Evolutionary conservation across 2,113 vertebrate genomes (phyloP).

Genomic region (Pelvicachromis taeniatus): DNA sequence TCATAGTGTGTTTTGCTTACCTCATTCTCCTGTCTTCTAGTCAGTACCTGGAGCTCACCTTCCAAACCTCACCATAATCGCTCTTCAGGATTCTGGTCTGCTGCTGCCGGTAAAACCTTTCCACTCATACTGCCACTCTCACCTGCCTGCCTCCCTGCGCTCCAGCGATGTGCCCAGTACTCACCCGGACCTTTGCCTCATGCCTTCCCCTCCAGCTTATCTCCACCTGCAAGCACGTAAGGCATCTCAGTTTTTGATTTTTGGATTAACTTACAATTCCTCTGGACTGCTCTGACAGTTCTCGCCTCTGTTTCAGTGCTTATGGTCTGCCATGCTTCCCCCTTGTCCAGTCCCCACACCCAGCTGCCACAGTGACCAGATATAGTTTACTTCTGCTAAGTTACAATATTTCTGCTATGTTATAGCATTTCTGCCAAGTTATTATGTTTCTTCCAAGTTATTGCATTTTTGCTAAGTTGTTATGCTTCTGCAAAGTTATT

Average conservation of each 20-base stretch:
- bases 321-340: neutral
- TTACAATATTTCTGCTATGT: too few species aligned
- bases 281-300: too few species aligned
- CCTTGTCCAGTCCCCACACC: neutral
- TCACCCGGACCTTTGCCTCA: neutral
- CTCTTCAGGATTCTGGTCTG: neutral
- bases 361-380: neutral
- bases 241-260: too few species aligned
- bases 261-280: too few species aligned
- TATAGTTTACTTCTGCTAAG: too few species aligned
- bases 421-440: too few species aligned
- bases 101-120: neutral
- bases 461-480: too few species aligned
- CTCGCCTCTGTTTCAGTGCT: neutral
- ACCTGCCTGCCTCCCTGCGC: too few species aligned
- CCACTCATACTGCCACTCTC: too few species aligned
- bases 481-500: too few species aligned
- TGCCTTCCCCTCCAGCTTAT: neutral
- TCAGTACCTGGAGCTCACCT: neutral
- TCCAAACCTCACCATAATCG: neutral
- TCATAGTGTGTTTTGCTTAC: neutral
- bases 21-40: neutral
- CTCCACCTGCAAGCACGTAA: neutral
- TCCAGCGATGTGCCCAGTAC: neutral
- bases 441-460: too few species aligned